phyloP scores from a whole-genome alignment of 2,888 invertebrate genomes.

The Torymus texanus region DNA sequence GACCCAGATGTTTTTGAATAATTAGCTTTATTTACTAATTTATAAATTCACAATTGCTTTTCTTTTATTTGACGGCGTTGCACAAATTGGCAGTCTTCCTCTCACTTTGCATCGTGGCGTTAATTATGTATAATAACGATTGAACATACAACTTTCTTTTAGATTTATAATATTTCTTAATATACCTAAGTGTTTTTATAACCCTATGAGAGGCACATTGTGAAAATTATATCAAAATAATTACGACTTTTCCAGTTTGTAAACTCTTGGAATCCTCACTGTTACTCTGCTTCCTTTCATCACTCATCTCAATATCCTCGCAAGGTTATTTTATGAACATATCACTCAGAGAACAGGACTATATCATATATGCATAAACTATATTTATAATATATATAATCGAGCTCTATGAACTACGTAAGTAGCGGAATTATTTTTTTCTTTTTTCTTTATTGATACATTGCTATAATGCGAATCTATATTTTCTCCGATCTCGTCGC shows the following conservation, averaged over 20 bases:
- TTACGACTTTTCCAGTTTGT: conserved; percentile 36
- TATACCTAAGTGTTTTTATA: conserved; percentile 55
- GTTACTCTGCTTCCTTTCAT: conserved; percentile 43
- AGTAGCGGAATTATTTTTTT: conserved; percentile 47
- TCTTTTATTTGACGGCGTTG: conserved; percentile 58
- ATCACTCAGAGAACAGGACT: conserved; percentile 69
- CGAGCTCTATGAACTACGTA: conserved; percentile 54
- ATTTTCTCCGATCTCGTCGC: conserved; percentile 9
- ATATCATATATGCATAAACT: conserved; percentile 57
- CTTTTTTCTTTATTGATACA: conserved; percentile 27
- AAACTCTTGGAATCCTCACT: conserved; percentile 47
- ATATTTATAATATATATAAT: conserved; percentile 57
- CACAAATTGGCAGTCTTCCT: conserved; percentile 68
- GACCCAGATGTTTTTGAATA: conserved; percentile 38
- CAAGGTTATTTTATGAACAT: conserved; percentile 63
- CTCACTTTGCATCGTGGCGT: conserved; percentile 59
- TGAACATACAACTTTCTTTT: conserved; percentile 45
- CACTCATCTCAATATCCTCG: conserved; percentile 58
- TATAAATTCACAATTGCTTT: conserved; percentile 56
- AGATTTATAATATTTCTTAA: conserved; percentile 54
- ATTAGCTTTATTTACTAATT: conserved; percentile 57
- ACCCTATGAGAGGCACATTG: conserved; percentile 67
- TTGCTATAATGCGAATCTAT: conserved; percentile 31
- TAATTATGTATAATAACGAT: conserved; percentile 55
- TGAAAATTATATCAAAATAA: conserved; percentile 59